Percentiles rank a stretch among this genome's conserved stretches.
phyloP scores from a whole-genome alignment of 2,797 vertebrate species.

The Myotis daubentonii region DNA sequence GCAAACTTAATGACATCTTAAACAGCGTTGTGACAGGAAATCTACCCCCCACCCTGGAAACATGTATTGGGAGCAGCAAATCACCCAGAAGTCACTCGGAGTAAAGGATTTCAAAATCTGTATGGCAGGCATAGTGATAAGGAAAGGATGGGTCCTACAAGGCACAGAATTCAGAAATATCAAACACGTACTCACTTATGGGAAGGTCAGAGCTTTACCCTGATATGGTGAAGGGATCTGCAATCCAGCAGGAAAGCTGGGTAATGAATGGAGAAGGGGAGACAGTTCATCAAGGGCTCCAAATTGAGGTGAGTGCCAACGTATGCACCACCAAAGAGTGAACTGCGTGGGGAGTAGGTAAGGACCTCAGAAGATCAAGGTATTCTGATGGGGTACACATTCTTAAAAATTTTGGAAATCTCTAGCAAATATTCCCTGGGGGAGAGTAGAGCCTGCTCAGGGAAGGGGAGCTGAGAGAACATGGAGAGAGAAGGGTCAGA shows the following conservation, averaged over 20 bases:
- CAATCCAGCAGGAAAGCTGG: not conserved
- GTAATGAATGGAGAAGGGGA: too few species aligned
- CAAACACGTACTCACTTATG: accelerated
- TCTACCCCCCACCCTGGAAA: not conserved
- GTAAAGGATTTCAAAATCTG: not conserved
- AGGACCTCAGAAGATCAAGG: not conserved
- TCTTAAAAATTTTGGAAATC: not conserved
- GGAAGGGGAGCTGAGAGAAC: not conserved
- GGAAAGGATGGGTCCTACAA: not conserved
- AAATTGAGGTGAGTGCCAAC: not conserved
- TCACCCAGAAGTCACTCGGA: not conserved
- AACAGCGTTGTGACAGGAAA: not conserved
- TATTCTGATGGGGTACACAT: not conserved
- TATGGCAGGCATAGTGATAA: not conserved
- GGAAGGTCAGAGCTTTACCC: not conserved
- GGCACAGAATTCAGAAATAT: not conserved
- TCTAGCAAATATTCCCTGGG: not conserved
- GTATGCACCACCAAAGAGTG: accelerated
- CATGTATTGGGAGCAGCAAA: not conserved
- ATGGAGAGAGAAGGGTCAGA: not conserved
- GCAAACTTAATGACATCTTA: not conserved
- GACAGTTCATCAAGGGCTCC: accelerated
- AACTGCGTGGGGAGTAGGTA: accelerated
- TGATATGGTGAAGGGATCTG: not conserved
- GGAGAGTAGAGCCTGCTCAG: too few species aligned